These are phyloP conservation scores for Stenolophus ochropezus DNA, from an alignment of 2,888 invertebrate genomes.

Conservation along the genomic window DNA sequence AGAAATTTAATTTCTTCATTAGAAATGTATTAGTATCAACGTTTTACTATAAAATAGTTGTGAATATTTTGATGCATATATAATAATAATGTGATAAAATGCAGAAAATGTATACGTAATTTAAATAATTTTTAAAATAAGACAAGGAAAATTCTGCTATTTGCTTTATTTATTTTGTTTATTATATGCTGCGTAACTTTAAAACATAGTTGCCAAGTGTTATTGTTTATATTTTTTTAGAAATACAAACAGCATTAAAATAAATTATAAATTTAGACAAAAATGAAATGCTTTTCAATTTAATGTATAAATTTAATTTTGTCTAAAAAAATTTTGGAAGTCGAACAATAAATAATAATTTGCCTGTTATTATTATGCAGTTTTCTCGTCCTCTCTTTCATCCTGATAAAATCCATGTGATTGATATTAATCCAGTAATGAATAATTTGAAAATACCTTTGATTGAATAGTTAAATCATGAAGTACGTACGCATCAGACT, in stretches of 20 bases:
- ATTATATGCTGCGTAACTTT: not conserved
- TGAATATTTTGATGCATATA: not conserved
- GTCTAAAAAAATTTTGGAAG: no score
- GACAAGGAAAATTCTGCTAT: not conserved
- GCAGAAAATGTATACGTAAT: conserved; percentile 4
- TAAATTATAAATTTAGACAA: not conserved
- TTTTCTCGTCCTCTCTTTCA: no score
- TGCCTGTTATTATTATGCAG: no score
- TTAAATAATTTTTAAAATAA: not conserved
- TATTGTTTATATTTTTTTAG: not conserved
- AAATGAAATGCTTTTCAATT: not conserved
- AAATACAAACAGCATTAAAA: not conserved
- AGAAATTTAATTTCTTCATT: not conserved
- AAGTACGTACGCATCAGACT: no score
- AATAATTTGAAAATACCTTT: no score
- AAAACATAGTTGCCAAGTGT: not conserved
- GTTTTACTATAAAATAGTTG: conserved; percentile 2
- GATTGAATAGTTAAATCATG: no score
- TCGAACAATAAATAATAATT: no score
- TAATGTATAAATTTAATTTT: not conserved
- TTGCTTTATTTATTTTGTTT: not conserved
- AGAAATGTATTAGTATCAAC: not conserved
- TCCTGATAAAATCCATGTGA: no score
- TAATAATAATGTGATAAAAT: conserved; percentile 15
- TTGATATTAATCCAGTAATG: no score